phyloP scores from a whole-genome alignment of 2,888 invertebrate genomes.

The Platerodrilus igneus region DNA sequence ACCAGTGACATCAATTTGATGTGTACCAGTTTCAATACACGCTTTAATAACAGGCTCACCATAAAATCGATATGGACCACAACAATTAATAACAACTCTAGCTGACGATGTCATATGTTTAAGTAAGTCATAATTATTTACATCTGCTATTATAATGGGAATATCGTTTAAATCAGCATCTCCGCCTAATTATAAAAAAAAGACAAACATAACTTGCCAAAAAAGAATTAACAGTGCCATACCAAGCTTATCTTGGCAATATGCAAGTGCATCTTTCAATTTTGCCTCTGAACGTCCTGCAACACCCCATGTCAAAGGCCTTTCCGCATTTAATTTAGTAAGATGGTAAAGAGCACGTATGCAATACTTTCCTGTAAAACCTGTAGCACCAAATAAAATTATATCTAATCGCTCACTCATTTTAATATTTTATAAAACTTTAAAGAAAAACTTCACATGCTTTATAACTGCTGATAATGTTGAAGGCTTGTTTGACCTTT shows the following conservation, averaged over 20 bases:
- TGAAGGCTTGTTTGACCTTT: too few relatives aligned
- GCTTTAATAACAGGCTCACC: conserved; percentile 89
- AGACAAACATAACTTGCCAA: neutral
- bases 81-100: conserved; percentile 82
- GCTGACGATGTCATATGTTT: conserved; percentile 74
- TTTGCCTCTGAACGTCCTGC: conserved; percentile 68
- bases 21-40: conserved; percentile 68
- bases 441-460: too few relatives aligned
- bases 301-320: too few relatives aligned
- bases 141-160: conserved; percentile 73
- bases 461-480: too few relatives aligned
- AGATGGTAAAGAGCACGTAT: too few relatives aligned
- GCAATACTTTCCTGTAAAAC: conserved; percentile 90
- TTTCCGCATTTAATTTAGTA: conserved; percentile 91
- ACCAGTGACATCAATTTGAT: conserved; percentile 90
- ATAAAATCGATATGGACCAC: conserved; percentile 83
- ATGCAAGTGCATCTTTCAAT: conserved; percentile 39
- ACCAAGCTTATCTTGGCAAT: too few relatives aligned
- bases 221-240: neutral
- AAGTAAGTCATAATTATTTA: conserved; percentile 68
- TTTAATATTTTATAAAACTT: too few relatives aligned
- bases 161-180: conserved; percentile 54
- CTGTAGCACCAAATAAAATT: conserved; percentile 90
- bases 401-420: conserved; percentile 61
- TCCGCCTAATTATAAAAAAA: too few relatives aligned